A percentile compares a stretch with the other conserved stretches of the same genome.
Conservation (phyloP, 2,113 vertebrate genomes). For the Scatophagus argus region DNA sequence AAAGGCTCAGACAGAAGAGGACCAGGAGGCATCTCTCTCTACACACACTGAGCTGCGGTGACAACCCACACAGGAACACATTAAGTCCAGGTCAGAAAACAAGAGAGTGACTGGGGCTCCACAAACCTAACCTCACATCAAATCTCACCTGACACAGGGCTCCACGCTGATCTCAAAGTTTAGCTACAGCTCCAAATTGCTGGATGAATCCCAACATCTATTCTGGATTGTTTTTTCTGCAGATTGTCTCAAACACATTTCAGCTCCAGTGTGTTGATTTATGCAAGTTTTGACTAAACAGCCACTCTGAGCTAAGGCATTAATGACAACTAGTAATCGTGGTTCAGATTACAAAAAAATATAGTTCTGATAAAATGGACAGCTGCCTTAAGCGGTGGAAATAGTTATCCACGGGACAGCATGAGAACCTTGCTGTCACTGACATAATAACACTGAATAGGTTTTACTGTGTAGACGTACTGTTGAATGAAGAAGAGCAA, state of each 20-base stretch:
- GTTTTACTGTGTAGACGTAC: neutral
- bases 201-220: neutral
- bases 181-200: neutral
- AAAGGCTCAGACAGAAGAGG: constrained; percentile 37
- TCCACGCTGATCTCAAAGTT: neutral
- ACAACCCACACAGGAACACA: neutral
- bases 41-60: neutral
- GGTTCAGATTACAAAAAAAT: neutral
- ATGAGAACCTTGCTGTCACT: neutral
- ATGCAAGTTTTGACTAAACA: neutral
- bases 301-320: neutral
- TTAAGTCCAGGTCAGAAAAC: neutral
- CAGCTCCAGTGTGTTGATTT: neutral
- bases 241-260: neutral
- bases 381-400: neutral
- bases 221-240: neutral
- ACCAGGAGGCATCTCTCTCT: neutral
- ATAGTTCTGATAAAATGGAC: neutral
- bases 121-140: neutral
- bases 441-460: neutral
- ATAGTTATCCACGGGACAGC: neutral
- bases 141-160: neutral
- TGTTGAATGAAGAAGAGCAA: neutral
- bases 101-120: neutral
- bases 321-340: neutral